Percentiles rank a stretch among this genome's conserved stretches.
phyloP scores from a whole-genome alignment of 2,888 invertebrate species.

The Beris morrisii region DNA sequence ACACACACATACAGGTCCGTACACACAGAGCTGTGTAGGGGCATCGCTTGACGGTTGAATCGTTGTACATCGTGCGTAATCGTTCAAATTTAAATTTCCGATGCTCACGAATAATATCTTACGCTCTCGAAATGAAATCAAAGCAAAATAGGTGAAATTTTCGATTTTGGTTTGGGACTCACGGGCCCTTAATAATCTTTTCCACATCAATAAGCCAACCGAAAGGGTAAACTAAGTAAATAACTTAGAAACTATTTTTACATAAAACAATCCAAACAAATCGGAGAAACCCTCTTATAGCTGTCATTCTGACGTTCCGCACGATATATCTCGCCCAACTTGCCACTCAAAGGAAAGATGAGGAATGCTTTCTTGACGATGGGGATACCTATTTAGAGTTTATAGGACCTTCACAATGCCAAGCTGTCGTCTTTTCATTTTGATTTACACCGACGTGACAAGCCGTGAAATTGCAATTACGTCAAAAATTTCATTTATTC shows the following conservation, averaged over 20 bases:
- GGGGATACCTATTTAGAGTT: not conserved
- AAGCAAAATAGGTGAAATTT: no score
- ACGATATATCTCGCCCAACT: slow-evolving; percentile 23
- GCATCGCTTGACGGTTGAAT: no score
- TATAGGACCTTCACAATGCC: not conserved
- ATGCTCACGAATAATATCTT: no score
- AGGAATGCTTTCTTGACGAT: not conserved
- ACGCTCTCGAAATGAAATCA: no score
- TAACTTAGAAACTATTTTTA: slow-evolving; percentile 14
- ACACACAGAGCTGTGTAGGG: no score
- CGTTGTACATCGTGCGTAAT: no score
- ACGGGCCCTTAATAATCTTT: no score
- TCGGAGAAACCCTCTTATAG: slow-evolving; percentile 22
- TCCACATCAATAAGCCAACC: no score
- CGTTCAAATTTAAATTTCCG: no score
- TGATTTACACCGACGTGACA: slow-evolving; percentile 29
- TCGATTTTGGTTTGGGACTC: no score
- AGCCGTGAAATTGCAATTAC: slow-evolving; percentile 34
- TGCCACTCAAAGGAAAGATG: not conserved
- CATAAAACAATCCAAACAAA: not conserved
- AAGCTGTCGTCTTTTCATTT: not conserved
- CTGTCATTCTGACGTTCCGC: slow-evolving; percentile 24
- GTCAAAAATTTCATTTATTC: slow-evolving; percentile 15
- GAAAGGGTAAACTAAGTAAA: not conserved
- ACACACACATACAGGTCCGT: no score